Evolutionary conservation across 2,113 vertebrate species (phyloP).

Genomic region (Anser cygnoides): DNA sequence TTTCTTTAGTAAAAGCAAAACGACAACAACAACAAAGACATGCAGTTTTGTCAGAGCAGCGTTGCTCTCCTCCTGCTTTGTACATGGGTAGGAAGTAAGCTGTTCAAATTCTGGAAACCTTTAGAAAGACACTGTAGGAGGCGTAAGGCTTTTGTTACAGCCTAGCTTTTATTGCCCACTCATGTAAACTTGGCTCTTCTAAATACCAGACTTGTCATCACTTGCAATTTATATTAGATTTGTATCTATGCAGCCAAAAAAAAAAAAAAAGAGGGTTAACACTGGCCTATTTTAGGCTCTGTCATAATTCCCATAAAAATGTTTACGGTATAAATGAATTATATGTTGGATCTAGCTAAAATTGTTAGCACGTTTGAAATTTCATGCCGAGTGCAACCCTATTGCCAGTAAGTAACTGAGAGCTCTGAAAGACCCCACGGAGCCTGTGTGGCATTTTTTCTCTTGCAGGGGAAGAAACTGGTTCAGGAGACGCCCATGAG

Average conservation of each 20-base stretch:
- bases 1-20: not conserved
- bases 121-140: not conserved
- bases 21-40: not conserved
- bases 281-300: not conserved
- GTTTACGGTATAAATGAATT: not conserved
- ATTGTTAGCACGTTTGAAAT: not conserved
- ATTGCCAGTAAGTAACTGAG: accelerated
- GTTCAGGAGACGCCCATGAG: not conserved
- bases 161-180: not conserved
- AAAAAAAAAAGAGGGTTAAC: not conserved
- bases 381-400: not conserved
- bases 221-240: not conserved
- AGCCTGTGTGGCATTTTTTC: not conserved
- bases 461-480: not conserved
- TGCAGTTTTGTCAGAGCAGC: not conserved
- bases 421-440: not conserved
- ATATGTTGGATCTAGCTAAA: not conserved
- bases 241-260: not conserved
- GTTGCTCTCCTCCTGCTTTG: not conserved
- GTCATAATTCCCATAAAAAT: not conserved
- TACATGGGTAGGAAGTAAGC: not conserved
- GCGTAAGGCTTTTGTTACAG: not conserved
- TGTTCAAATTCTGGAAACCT: not conserved
- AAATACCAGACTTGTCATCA: not conserved
- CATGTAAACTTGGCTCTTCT: not conserved